Conservation (phyloP, 2,113 vertebrate genomes). For the Epinephelus lanceolatus region DNA sequence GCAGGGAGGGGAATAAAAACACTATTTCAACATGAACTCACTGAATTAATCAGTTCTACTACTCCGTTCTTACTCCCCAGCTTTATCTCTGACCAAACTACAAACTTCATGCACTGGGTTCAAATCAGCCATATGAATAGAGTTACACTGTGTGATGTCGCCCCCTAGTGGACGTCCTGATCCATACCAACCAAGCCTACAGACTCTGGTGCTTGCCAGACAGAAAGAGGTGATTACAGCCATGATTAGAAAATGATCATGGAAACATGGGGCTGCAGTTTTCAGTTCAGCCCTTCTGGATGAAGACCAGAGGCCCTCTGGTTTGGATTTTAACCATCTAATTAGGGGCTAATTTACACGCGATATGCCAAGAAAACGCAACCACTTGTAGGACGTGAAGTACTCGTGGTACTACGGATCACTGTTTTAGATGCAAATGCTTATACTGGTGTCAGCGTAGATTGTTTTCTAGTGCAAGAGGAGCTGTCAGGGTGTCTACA, state of each 20-base stretch:
- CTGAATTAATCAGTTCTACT: neutral
- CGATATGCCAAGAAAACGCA: conserved; percentile 3
- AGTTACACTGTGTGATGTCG: conserved; percentile 61
- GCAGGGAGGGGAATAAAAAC: neutral
- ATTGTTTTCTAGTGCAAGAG: neutral
- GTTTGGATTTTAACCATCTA: conserved; percentile 22
- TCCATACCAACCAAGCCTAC: neutral
- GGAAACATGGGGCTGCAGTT: neutral
- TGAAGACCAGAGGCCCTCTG: neutral
- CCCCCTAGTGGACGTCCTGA: conserved; percentile 71
- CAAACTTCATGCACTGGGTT: neutral
- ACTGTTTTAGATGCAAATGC: neutral
- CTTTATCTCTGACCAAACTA: neutral
- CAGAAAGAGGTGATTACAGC: conserved; percentile 13
- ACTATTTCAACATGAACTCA: neutral
- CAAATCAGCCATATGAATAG: neutral
- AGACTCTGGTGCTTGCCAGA: neutral
- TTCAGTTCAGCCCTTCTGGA: conserved; percentile 1
- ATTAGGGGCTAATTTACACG: conserved; percentile 21
- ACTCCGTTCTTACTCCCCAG: neutral
- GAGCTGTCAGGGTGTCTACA: no score
- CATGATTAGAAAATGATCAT: neutral
- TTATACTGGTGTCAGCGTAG: neutral
- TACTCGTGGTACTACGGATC: neutral
- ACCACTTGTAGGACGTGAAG: neutral